These are phyloP conservation scores for Helicoverpa assulta DNA, from an alignment of 2,888 invertebrate genomes.

Conservation along the genomic window DNA sequence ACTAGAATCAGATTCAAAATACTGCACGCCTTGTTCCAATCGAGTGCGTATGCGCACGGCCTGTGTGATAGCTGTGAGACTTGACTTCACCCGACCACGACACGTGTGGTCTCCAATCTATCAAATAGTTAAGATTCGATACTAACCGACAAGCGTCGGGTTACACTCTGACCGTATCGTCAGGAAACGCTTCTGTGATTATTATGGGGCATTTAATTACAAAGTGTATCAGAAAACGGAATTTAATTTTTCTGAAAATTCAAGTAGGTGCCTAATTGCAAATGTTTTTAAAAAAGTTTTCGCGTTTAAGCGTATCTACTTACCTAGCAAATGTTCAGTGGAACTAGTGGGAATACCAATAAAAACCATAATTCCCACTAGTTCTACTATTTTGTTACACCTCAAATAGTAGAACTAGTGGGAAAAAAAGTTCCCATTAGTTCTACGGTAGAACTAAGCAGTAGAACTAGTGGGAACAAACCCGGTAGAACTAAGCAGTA, in stretches of 20 bases:
- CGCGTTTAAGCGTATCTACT: too few species aligned
- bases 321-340: too few species aligned
- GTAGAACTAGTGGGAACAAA: too few species aligned
- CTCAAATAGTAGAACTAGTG: too few species aligned
- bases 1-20: conserved; percentile 1
- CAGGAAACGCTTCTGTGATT: conserved; percentile 57
- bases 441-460: too few species aligned
- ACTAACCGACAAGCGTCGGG: conserved; percentile 69
- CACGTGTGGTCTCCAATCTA: conserved; percentile 79
- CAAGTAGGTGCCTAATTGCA: background rate
- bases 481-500: too few species aligned
- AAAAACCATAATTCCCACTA: too few species aligned
- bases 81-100: conserved; percentile 59
- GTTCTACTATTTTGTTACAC: too few species aligned
- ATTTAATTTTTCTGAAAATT: background rate
- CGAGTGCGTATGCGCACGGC: conserved; percentile 29
- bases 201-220: conserved; percentile 7
- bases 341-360: too few species aligned
- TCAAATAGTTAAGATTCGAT: conserved; percentile 68
- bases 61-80: conserved; percentile 49
- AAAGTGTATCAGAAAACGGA: background rate
- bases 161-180: conserved; percentile 73
- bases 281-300: background rate
- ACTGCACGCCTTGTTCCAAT: conserved; percentile 20
- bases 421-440: too few species aligned